Base-by-base conservation (phyloP, 1,140 invertebrate species). In the Pogonomyrmex barbatus region DNA sequence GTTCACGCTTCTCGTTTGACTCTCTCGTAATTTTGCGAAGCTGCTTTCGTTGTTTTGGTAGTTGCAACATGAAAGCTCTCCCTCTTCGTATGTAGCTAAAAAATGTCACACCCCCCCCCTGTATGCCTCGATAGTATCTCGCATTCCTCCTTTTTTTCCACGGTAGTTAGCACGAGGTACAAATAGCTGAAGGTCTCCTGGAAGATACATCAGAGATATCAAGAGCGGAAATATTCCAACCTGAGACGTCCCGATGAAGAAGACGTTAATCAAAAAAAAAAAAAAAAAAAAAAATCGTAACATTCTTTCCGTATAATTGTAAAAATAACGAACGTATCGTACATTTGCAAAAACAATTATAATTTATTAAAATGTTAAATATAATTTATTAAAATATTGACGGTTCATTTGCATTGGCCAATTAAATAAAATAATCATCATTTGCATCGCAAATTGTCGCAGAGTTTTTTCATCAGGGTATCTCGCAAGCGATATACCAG, bases 31-130 rank as follows among this genome's bases (percentile, higher is more conserved):
- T 83, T 83, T 83, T 83, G 68, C 79, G 79, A 68, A 50, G 68
- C 79, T 75, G 79, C 79, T 83, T 83, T 83, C 79, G 79, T 83
- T 75, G 79, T 83, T 83, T 83, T 83, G 52, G 79, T 83, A 83
- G 79, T 75, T 83, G 79, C 79, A 56, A 83, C 52, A 83, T 83
- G 79, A 83, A 75, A 83, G 79, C 79, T 83, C 79, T 73, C 67
- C 67, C 79, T 39, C 33, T 71, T 65, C 60, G 47, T 82, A 71
- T 60, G 79, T 83, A 83, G 79, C 79, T 83, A 75, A 83, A 83
- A 83, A 83, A 83, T 83, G 79, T 83, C 79, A 62, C 79, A 24
- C 17, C 36, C n/a, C 14, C 24, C 39, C 17, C 24, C 12, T 73
- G 68, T 83, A 83, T 83, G 68, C 68, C 79, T 75, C 79, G 79